Base-by-base conservation (phyloP, 2,113 vertebrate species). In the Thomomys bottae region DNA sequence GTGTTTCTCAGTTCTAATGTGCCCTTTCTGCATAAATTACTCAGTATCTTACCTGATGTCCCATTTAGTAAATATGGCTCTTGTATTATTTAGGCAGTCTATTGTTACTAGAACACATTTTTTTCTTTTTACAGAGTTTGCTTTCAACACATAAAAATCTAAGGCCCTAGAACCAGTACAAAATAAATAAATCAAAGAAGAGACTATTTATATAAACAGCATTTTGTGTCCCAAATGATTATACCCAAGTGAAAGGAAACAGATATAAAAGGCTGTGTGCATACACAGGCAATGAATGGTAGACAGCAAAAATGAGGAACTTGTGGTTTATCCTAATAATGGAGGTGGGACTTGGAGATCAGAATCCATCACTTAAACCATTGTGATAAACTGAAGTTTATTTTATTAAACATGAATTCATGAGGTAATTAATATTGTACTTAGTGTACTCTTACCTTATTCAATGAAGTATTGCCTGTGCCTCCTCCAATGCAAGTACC, bases 101-200 rank as follows among this genome's bases (percentile, higher is more conserved):
- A 32, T 54, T 82, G 3, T 80, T 92, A 23, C 42, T 49, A 63
- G 24, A 17, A 85, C 32, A 3, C 81, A 72, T 82, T 59, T 54
- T 81, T 42, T 32, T 2, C 21, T 45, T 75, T 87, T 57, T 42
- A 79, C 38, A 91, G 86, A 88, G 86, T 92, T 95, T 45, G 24
- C 23, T 93, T 92, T 93, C 88, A 92, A 63, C 42, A 42, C 67
- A 54, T 93, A 68, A 95, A 94, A 91, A 40, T 90, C 17, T 17
- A 80, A 66, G 42, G 12, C 26, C 79, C 49, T 15, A 54, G 49
- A 54, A 54, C 49, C 49, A 54, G 49, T 12, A 54, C 11, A 54
- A 15, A 54, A 54, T 15, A 54, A 54, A 54, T 15, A 4, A 54
- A 54, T 45, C 49, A 54, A 82, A 81, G 12, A 78, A 72, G 12